Evolutionary conservation across 2,888 invertebrate genomes (phyloP), one percentile per base, ranked within the genome.

Genomic region (Caenorhabditis sp.): DNA sequence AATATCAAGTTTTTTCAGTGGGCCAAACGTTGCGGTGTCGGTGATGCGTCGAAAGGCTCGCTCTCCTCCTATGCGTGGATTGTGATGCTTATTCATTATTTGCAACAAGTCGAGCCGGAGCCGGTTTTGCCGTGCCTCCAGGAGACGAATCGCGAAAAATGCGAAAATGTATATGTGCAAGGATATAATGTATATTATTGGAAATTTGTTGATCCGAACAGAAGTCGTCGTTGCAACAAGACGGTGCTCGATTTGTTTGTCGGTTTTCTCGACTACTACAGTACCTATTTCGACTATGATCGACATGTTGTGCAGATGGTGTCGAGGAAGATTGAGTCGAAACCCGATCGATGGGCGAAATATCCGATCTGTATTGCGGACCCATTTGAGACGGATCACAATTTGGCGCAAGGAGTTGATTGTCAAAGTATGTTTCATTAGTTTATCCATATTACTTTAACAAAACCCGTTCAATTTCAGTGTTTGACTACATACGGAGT

Each of bases 51-150:
- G 0, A 88, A 90, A 71, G 91, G 91, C 27, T 91, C 91, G 69
- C 88, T 92, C 31, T 91, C 91, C 20, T 91, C 91, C 1, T 92
- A 92, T 84, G 91, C 91, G 23, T 91, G 91, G 87, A 90, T 90
- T 72, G 85, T 92, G 56, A 90, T 92, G 90, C 88, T 91, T 75
- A 89, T 92, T 8, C 90, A 91, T 84, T 92, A 90, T 81, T 88
- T 91, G 26, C 91, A 92, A 87, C 73, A 74, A 54, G 52, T 69
- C 10, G 74, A 74, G 21, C 90, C 91, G 31, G 52, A 62, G 8
- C 91, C 91, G 12, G 90, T 92, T 31, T 86, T 92, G 54, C 91
- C 91, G 53, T 90, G 91, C 27, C 87, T 92, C 53, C 91, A 91
- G 86, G 90, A 91, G 89, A 90, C 91, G 65, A 63, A 54, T n/a